phyloP scores from a whole-genome alignment of 2,888 invertebrate genomes.

The Isoperla grammatica region DNA sequence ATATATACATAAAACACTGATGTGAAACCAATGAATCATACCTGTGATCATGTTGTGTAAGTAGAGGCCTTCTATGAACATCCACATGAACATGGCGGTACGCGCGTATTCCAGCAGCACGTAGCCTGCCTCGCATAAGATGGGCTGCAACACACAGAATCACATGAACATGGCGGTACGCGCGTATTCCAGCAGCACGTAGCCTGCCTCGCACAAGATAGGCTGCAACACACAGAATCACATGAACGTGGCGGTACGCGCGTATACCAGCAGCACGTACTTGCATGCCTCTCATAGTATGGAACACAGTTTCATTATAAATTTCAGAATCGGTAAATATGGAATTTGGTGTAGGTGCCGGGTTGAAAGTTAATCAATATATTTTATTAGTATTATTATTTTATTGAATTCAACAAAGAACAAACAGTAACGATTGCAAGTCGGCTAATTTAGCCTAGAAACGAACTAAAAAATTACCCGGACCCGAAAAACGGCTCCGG shows the following conservation, averaged over 20 bases:
- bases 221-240: conserved; percentile 60
- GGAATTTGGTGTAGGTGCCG: too few species aligned
- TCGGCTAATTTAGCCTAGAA: too few species aligned
- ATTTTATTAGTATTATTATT: too few species aligned
- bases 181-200: conserved; percentile 83
- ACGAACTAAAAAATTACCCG: too few species aligned
- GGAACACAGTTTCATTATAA: too few species aligned
- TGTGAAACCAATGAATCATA: too few species aligned
- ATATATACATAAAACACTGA: too few species aligned
- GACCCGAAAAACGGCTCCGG: too few species aligned
- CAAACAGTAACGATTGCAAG: too few species aligned
- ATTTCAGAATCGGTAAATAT: too few species aligned
- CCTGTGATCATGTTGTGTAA: conserved; percentile 77
- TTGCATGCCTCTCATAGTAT: conserved; percentile 71
- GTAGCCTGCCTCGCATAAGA: conserved; percentile 73
- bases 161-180: conserved; percentile 82
- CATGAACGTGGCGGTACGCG: conserved; percentile 85
- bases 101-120: conserved; percentile 81
- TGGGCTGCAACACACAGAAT: conserved; percentile 52
- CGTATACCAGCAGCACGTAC: conserved; percentile 79
- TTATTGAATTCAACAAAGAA: too few species aligned
- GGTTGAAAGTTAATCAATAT: too few species aligned
- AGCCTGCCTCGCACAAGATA: conserved; percentile 70
- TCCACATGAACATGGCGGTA: conserved; percentile 93
- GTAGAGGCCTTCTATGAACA: conserved; percentile 91